These are phyloP conservation scores for Numida meleagris DNA, from an alignment of 2,113 vertebrate genomes.

Conservation along the genomic window DNA sequence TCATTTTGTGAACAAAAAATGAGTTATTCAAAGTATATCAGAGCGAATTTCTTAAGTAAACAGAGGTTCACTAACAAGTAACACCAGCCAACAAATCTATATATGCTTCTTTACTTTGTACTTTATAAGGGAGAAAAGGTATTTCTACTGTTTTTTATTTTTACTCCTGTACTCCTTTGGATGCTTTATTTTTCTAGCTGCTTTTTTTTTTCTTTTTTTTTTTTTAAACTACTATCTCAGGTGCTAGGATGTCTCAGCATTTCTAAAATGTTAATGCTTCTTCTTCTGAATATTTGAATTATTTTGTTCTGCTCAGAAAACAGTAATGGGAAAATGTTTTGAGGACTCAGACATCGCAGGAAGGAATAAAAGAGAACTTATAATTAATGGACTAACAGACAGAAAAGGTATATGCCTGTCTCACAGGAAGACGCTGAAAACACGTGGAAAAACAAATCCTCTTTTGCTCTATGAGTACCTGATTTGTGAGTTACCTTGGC, in stretches of 20 bases:
- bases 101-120: not conserved
- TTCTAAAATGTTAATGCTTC: not conserved
- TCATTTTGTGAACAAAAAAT: not conserved
- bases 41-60: not conserved
- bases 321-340: not conserved
- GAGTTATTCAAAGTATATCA: not conserved
- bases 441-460: not conserved
- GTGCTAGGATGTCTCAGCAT: not conserved
- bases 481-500: not conserved
- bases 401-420: not conserved
- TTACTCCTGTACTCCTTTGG: too few species aligned
- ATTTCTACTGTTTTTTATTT: too few species aligned
- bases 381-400: not conserved
- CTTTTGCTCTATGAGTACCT: not conserved
- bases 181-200: too few species aligned
- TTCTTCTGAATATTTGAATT: not conserved
- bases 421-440: not conserved
- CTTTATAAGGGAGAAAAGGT: rapidly evolving
- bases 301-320: not conserved
- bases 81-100: not conserved
- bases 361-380: not conserved
- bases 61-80: not conserved
- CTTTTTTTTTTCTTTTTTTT: not conserved
- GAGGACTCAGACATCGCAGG: not conserved
- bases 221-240: not conserved